Percentiles rank a stretch among this genome's conserved stretches.
phyloP scores from a whole-genome alignment of 2,797 vertebrate genomes.

The Cossypha niveicapilla region DNA sequence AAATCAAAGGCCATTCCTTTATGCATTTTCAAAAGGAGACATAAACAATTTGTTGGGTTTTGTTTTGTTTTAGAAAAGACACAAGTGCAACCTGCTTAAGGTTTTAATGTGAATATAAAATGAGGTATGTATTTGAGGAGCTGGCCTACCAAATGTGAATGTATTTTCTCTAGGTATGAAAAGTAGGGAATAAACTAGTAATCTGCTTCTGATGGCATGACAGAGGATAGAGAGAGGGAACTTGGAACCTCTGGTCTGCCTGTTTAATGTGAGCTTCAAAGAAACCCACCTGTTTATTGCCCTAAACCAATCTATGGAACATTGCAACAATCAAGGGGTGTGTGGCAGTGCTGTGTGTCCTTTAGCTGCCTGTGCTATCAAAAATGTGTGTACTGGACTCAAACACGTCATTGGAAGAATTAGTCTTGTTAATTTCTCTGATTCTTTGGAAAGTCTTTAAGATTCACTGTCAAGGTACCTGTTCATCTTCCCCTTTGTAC shows the following conservation, averaged over 20 bases:
- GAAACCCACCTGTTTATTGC: neutral
- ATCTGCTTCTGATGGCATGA: neutral
- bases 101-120: neutral
- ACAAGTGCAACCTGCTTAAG: neutral
- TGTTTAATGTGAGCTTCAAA: neutral
- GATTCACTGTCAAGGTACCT: neutral
- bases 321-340: rapidly evolving
- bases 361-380: neutral
- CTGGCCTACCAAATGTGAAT: neutral
- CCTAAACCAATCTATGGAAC: neutral
- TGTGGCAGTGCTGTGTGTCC: too few relatives aligned
- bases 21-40: neutral
- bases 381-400: neutral
- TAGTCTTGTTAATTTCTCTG: neutral
- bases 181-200: neutral
- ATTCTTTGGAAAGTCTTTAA: neutral
- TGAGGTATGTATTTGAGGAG: neutral
- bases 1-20: neutral
- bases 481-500: neutral
- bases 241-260: neutral
- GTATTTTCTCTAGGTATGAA: neutral
- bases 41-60: rapidly evolving
- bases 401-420: neutral
- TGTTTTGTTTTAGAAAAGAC: neutral
- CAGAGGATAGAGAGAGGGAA: neutral